Percentiles rank a stretch among this genome's conserved stretches.
Evolutionary conservation across 2,797 vertebrate genomes (phyloP).

Genomic region (Poecile montanus): DNA sequence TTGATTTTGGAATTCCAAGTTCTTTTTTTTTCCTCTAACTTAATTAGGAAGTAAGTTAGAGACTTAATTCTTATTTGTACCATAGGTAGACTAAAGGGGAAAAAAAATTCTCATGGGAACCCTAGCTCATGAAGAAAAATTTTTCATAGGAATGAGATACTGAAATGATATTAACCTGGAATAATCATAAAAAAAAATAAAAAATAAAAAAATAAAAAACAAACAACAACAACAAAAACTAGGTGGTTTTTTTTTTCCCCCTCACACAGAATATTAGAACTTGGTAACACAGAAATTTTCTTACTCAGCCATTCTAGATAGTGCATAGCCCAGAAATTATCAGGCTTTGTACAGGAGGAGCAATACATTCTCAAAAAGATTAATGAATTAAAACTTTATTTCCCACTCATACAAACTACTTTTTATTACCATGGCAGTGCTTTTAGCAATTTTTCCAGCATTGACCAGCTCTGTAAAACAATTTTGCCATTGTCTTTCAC

Average conservation of each 20-base stretch:
- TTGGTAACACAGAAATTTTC: background rate
- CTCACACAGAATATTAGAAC: background rate
- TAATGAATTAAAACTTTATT: background rate
- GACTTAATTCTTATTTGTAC: background rate
- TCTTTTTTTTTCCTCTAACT: background rate
- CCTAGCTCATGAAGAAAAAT: fast-evolving
- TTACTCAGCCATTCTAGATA: background rate
- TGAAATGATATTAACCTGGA: background rate
- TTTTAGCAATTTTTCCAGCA: background rate
- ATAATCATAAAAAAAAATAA: too few species aligned
- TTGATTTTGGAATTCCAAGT: background rate
- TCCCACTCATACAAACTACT: background rate
- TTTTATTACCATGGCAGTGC: background rate
- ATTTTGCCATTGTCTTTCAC: background rate
- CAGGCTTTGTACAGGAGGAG: background rate
- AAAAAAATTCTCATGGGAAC: background rate
- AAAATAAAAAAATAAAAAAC: background rate
- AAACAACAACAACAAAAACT: too few species aligned
- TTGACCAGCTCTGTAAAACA: background rate
- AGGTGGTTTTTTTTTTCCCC: background rate
- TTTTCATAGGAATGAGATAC: background rate
- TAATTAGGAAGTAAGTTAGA: background rate
- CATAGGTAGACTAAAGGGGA: background rate
- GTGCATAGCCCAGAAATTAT: background rate
- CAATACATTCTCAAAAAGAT: background rate